Conservation (phyloP, 2,797 vertebrate species). For the Megaceryle alcyon region DNA sequence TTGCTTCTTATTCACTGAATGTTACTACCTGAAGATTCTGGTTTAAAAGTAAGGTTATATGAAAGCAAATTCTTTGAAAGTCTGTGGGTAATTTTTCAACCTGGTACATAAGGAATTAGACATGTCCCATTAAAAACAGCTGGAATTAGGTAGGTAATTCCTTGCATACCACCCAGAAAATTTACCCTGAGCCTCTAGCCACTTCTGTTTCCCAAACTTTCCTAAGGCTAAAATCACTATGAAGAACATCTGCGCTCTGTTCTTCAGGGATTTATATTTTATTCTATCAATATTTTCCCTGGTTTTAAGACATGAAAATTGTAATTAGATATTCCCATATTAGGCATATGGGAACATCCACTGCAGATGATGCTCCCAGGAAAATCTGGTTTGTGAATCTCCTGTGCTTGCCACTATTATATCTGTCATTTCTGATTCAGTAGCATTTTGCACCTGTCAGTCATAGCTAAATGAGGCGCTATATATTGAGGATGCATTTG, state of each 20-base stretch:
- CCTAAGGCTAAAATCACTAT: slow-evolving; percentile 56
- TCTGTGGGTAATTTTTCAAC: slow-evolving; percentile 12
- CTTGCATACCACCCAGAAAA: slow-evolving; percentile 31
- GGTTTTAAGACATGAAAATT: slow-evolving; percentile 47
- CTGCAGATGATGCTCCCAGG: slow-evolving; percentile 14
- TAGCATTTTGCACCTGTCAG: slow-evolving; percentile 45
- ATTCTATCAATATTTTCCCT: slow-evolving; percentile 56
- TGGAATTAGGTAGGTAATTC: slow-evolving; percentile 48
- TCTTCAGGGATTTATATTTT: slow-evolving; percentile 49
- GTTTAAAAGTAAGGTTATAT: neutral
- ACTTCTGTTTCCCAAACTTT: slow-evolving; percentile 49
- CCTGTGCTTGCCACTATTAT: slow-evolving; percentile 12
- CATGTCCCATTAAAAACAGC: slow-evolving; percentile 28
- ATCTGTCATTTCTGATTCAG: slow-evolving; percentile 45
- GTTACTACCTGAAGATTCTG: neutral
- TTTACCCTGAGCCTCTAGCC: slow-evolving; percentile 28
- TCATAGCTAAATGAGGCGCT: neutral
- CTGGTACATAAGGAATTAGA: neutral
- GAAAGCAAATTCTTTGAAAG: slow-evolving; percentile 12
- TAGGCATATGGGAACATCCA: slow-evolving; percentile 23
- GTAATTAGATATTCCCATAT: slow-evolving; percentile 42
- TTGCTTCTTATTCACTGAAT: neutral
- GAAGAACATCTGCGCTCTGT: slow-evolving; percentile 55
- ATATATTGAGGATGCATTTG: neutral
- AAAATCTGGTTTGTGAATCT: slow-evolving; percentile 28